Conservation (phyloP, 2,797 vertebrate species). For the Sebastes paucispinis region DNA sequence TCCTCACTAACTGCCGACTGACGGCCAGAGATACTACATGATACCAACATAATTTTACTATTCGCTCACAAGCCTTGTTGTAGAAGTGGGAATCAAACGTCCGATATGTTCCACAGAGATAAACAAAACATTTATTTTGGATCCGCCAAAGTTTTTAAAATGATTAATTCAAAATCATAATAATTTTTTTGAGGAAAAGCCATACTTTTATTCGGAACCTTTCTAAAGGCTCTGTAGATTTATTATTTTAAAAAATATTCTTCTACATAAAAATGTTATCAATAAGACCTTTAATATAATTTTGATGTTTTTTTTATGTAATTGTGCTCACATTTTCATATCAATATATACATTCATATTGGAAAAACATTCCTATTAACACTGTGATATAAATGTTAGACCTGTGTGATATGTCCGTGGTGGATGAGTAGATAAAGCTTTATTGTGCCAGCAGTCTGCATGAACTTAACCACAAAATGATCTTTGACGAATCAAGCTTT, state of each 20-base stretch:
- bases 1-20: accelerated
- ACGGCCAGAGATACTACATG: no score
- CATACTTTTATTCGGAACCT: accelerated
- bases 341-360: background rate
- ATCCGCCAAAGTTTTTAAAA: no score
- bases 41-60: accelerated
- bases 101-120: accelerated
- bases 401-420: background rate
- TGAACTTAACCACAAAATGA: background rate
- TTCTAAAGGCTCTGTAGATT: no score
- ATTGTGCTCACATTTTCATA: background rate
- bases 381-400: background rate
- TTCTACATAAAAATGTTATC: no score
- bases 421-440: background rate
- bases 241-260: no score
- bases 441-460: background rate
- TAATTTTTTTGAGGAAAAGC: no score
- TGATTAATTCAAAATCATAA: no score
- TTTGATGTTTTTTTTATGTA: background rate
- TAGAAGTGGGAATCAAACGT: no score
- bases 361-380: background rate
- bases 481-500: background rate
- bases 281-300: no score
- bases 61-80: no score
- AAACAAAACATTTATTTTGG: no score